Evolutionary conservation across 2,113 vertebrate species (phyloP), one percentile per base, ranked within the genome.

Genomic region (Craseonycteris thonglongyai): DNA sequence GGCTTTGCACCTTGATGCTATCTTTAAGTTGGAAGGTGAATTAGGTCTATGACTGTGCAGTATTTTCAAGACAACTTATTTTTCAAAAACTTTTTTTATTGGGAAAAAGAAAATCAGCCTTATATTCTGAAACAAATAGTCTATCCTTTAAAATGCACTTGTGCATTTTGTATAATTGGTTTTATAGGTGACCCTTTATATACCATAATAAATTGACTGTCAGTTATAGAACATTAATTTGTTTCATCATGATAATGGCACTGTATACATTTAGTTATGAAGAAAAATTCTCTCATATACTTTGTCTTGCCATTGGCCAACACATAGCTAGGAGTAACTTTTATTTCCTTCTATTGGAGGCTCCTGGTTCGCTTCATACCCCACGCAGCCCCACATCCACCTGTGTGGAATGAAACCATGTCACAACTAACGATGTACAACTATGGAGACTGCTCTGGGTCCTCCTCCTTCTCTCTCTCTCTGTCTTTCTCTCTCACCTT

Each of bases 71-170:
- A 68, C 7, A 92, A n/a, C 28, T 90, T 91, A 72, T 22, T 93
- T 95, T 96, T 92, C 16, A 56, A 81, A 61, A 66, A 2, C 40
- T 94, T 91, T 95, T 72, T 40, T 82, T 90, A 30, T n/a, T 69
- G 22, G 35, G 4, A 33, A 24, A 35, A 54, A 93, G 33, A 59
- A 65, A 68, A 66, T 94, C 56, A 90, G 16, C 22, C 45, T 80
- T 84, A 26, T 80, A 30, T 81, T 93, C 49, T 82, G 42, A 93
- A 28, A 54, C 61, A 47, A 8, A 42, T 84, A 49, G 58, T 76
- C 45, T 92, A 0, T 65, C 68, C 68, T 94, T 97, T 54, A 91
- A n/a, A 90, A 90, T 93, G 4, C 2, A 61, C 13, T 63, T 54
- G 2, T 54, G 30, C 7, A 45, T 59, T 68, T 35, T 59, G 1